These are phyloP conservation scores for Heloderma charlesbogerti DNA, from an alignment of 2,113 vertebrate genomes.

Conservation along the genomic window DNA sequence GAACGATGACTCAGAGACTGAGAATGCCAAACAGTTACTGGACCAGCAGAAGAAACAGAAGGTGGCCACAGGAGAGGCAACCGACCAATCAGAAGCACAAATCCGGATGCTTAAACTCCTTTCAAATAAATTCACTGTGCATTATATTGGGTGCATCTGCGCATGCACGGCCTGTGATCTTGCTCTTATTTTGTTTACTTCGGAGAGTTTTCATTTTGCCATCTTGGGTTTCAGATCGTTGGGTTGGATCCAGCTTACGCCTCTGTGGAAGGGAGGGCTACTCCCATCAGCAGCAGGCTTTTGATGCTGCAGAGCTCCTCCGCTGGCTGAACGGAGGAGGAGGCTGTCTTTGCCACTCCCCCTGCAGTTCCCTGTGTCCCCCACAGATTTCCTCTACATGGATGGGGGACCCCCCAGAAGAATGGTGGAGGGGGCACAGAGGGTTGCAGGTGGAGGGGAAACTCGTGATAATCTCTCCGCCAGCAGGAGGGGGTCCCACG, in stretches of 20 bases:
- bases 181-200: conserved; percentile 35
- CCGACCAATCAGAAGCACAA: neutral
- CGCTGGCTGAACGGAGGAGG: neutral
- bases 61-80: neutral
- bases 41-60: neutral
- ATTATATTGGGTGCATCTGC: neutral
- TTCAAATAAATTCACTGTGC: neutral
- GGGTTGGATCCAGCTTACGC: neutral
- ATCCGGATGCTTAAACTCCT: neutral
- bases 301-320: neutral
- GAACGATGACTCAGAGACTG: neutral
- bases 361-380: neutral
- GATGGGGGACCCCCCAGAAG: too few relatives aligned
- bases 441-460: neutral
- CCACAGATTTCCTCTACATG: neutral
- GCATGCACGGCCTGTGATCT: neutral
- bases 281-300: neutral
- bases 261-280: neutral
- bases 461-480: neutral
- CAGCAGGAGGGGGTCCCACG: too few relatives aligned
- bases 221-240: conserved; percentile 17
- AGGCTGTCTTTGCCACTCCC: neutral
- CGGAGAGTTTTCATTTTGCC: conserved; percentile 29
- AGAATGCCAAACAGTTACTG: too few relatives aligned
- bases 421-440: neutral